Base-by-base conservation (phyloP, 2,113 vertebrate species). In the Brachyhypopomus gauderio region DNA sequence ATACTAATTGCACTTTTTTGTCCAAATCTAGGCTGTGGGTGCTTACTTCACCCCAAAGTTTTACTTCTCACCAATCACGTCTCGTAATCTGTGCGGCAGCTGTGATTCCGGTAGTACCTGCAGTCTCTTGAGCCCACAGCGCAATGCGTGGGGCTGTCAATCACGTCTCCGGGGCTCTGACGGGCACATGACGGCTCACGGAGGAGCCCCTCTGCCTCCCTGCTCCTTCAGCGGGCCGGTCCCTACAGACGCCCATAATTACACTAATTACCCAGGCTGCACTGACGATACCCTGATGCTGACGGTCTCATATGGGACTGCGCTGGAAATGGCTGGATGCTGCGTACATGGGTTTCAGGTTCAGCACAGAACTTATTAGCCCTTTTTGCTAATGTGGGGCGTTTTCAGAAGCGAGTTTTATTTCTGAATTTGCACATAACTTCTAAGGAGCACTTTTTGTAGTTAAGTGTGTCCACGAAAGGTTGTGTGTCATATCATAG, bases 261-360 rank as follows among this genome's bases (percentile, higher is more conserved):
- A 90, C 88, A 89, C 90, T 90, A 92, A 91, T 91, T 91, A 90
- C 90, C 90, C 90, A 81, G 72, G 85, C 88, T 73, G 71, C 55
- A 70, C 70, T 73, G 48, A 55, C 55, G 77, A 52, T 76, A 83
- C 81, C 1, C 6, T 11, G 41, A 45, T 72, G 27, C 60, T 55
- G 58, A 64, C 63, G 66, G 36, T 60, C 52, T 56, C 71, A 80
- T 55, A 74, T 30, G 45, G 71, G 71, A 66, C 59, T 66, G 6
- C 6, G 27, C 48, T 27, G 27, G 22, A 80, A 22, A 22, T 63
- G 36, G 1, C 45, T 62, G 30, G 22, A 41, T 20, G 30, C 64
- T 3, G 45, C 1, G 45, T 14, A 11, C 45, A 52, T 52, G 64
- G 17, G 30, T 30, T 34, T 16, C 14, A 27, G 30, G 27, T 27